These are phyloP conservation scores for Panonychus citri DNA, from an alignment of 1,140 invertebrate genomes.

Conservation along the genomic window DNA sequence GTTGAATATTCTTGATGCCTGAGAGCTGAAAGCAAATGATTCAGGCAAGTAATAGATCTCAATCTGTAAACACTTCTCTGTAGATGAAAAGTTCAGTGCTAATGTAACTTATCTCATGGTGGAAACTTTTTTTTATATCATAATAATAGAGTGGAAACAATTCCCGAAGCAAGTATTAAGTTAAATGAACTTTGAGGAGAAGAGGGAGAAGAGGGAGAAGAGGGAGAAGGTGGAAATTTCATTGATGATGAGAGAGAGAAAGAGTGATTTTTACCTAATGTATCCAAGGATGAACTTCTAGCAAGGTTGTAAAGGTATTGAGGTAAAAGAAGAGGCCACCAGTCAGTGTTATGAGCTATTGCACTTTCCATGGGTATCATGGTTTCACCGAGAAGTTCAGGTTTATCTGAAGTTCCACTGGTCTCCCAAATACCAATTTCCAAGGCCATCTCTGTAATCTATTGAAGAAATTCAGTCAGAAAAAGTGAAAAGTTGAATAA, in stretches of 20 bases:
- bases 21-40: background rate
- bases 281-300: background rate
- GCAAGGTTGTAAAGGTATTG: background rate
- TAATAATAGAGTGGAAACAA: no score
- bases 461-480: background rate
- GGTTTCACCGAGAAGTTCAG: conserved; percentile 5
- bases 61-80: no score
- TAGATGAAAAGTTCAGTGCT: no score
- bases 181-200: no score
- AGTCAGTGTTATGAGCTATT: conserved; percentile 5
- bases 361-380: conserved; percentile 11
- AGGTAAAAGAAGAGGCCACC: conserved; percentile 10
- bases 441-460: conserved; percentile 10
- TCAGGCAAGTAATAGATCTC: no score
- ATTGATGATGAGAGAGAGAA: background rate
- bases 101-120: no score
- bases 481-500: background rate
- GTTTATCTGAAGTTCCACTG: background rate
- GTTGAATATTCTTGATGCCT: background rate
- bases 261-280: background rate
- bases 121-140: no score
- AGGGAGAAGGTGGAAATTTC: background rate
- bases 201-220: background rate
- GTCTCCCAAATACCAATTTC: conserved; percentile 9
- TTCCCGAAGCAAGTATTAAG: no score